These are phyloP conservation scores for Nephrotoma appendiculata DNA, from an alignment of 2,888 invertebrate species.

Conservation along the genomic window DNA sequence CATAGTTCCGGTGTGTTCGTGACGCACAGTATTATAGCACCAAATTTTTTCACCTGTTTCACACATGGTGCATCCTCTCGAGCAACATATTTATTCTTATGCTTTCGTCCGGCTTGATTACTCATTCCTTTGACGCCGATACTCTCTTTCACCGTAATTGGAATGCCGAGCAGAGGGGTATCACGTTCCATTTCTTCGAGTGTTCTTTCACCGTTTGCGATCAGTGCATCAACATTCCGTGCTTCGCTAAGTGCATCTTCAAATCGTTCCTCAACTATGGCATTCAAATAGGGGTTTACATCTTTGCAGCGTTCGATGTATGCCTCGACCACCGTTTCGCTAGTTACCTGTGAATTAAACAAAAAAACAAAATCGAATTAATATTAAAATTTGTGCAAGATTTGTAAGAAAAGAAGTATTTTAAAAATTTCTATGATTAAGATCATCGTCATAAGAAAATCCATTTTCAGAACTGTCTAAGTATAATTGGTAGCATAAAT, in stretches of 20 bases:
- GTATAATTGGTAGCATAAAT: too few relatives aligned
- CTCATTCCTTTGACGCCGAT: slow-evolving; percentile 65
- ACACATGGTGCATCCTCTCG: slow-evolving; percentile 61
- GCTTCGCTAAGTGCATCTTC: slow-evolving; percentile 63
- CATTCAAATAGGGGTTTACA: slow-evolving; percentile 66
- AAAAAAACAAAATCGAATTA: too few relatives aligned
- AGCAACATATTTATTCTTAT: slow-evolving; percentile 43
- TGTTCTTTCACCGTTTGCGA: slow-evolving; percentile 39
- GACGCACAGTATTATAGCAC: slow-evolving; percentile 71
- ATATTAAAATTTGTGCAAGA: too few relatives aligned
- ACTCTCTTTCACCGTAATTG: slow-evolving; percentile 73
- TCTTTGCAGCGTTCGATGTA: slow-evolving; percentile 63
- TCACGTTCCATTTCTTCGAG: slow-evolving; percentile 47
- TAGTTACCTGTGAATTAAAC: slow-evolving; percentile 40
- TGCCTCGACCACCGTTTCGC: slow-evolving; percentile 52
- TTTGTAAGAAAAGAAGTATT: too few relatives aligned
- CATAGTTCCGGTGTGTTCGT: slow-evolving; percentile 87
- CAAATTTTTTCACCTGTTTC: slow-evolving; percentile 51
- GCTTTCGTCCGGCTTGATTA: slow-evolving; percentile 55
- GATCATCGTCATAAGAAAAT: too few relatives aligned
- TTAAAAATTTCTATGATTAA: too few relatives aligned
- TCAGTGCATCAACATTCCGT: slow-evolving; percentile 49
- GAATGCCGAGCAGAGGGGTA: slow-evolving; percentile 68
- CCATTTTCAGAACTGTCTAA: too few relatives aligned
- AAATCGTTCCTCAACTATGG: slow-evolving; percentile 65